Evolutionary conservation across 2,888 invertebrate genomes (phyloP), one percentile per base, ranked within the genome.

Genomic region (Synanthedon andrenaeformis): DNA sequence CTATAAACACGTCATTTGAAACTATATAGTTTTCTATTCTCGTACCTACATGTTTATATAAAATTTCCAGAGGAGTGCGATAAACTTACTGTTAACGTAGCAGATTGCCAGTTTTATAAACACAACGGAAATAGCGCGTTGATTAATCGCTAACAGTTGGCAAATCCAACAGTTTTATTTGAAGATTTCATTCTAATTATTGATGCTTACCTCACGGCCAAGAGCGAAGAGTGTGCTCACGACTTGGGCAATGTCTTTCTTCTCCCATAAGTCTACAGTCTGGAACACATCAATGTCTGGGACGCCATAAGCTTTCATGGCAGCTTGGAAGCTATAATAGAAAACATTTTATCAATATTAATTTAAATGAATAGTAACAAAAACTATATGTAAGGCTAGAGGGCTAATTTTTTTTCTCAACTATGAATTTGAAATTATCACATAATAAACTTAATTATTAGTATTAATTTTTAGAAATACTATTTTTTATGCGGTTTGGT

Each of bases 241-340:
- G 53, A 96, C 95, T 80, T 92, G 92, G 19, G 92, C 91, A 69
- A 96, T 94, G 82, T 96, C 96, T 82, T 95, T 96, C 90, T 95
- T 94, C 81, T 99, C 98, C 91, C 93, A 98, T 53, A 99, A 90
- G 79, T 99, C 99, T 52, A 97, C 96, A 4, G 98, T 98, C 87
- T 98, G 97, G 92, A 98, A 98, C 54, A 96, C 93, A 80, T 98
- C 98, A 59, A 94, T 91, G 74, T 96, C 96, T 53, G 91, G 84
- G 13, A 98, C 97, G 58, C 98, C 99, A 78, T 97, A 95, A 0
- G 90, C 91, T 76, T 93, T 94, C 65, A 95, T 89, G 11, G 96
- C 96, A 54, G 92, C 92, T 79, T 96, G 93, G 91, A 98, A 97
- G 89, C 88, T 88, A 66, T 52, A 70, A 51, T 51, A 12, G 19